Evolutionary conservation across 37 sponge, comb jelly and placozoan genomes (phyloP).

Genomic region (Crambe crambe): DNA sequence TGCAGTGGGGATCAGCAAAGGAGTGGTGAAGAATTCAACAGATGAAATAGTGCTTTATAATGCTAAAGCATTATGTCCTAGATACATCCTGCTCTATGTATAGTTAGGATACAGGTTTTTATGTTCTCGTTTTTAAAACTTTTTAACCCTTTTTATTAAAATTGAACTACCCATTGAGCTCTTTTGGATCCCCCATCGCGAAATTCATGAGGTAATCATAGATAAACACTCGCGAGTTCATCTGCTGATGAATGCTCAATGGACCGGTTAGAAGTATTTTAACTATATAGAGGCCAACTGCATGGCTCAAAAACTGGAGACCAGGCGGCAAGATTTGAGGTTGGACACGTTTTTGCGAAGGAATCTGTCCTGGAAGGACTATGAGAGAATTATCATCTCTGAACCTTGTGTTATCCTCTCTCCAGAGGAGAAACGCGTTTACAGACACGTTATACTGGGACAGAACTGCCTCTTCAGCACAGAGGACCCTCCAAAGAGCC

Average conservation of each 20-base stretch:
- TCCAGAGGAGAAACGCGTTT: slow-evolving; percentile 39
- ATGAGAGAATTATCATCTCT: slow-evolving; percentile 43
- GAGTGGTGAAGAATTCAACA: slow-evolving; percentile 26
- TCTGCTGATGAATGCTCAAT: too few relatives aligned
- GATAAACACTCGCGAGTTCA: too few relatives aligned
- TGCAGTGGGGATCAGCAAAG: slow-evolving; percentile 23
- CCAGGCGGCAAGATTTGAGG: slow-evolving; percentile 42
- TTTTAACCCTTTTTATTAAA: too few relatives aligned
- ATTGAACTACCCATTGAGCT: too few relatives aligned
- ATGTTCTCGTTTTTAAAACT: not conserved
- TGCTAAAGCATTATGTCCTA: slow-evolving; percentile 33
- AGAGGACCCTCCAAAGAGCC: slow-evolving; percentile 45
- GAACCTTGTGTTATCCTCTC: slow-evolving; percentile 53
- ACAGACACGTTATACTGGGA: slow-evolving; percentile 55
- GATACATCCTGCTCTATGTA: slow-evolving; percentile 41
- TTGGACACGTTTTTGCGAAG: slow-evolving; percentile 46
- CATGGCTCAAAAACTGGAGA: too few relatives aligned
- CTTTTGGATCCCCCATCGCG: too few relatives aligned
- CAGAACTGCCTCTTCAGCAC: slow-evolving; percentile 37
- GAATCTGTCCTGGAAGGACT: slow-evolving; percentile 23
- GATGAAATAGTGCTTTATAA: slow-evolving; percentile 40
- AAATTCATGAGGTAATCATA: too few relatives aligned
- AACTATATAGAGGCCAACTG: too few relatives aligned
- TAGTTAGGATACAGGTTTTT: not conserved
- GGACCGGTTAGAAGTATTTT: too few relatives aligned